Percentiles rank a stretch among this genome's conserved stretches.
phyloP scores from a whole-genome alignment of 2,797 vertebrate genomes.

The Geotrypetes seraphini region DNA sequence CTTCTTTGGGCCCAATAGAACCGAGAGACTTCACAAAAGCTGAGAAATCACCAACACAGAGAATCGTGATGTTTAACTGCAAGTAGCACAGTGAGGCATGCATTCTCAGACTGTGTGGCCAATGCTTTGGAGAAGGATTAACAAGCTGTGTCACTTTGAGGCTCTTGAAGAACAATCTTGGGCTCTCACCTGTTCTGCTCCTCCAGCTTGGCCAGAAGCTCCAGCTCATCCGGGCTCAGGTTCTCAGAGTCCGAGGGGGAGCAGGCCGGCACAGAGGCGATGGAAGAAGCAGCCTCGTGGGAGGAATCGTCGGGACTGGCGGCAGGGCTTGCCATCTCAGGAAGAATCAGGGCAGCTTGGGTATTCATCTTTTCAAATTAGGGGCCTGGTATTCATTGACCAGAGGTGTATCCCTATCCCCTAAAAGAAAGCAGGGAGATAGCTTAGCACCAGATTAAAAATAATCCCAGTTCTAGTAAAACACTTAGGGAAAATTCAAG shows the following conservation, averaged over 20 bases:
- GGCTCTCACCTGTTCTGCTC: constrained; percentile 84
- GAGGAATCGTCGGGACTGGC: constrained; percentile 87
- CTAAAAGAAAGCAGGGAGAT: not conserved
- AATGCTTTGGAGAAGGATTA: no score
- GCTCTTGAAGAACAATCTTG: no score
- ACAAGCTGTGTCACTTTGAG: no score
- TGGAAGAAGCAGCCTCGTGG: constrained; percentile 61
- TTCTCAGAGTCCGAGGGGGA: constrained; percentile 89
- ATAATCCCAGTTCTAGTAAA: not conserved
- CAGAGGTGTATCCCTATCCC: constrained; percentile 52
- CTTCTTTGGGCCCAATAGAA: no score
- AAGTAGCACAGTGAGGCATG: no score
- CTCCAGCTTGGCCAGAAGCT: constrained; percentile 88
- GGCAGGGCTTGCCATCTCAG: constrained; percentile 72
- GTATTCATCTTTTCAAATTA: constrained; percentile 48
- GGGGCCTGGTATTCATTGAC: constrained; percentile 52
- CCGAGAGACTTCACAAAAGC: no score
- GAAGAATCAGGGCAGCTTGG: constrained; percentile 49
- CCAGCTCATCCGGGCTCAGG: constrained; percentile 86
- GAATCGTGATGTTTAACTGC: no score
- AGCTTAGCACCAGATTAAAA: constrained; percentile 3
- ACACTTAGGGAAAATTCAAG: not conserved
- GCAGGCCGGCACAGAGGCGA: constrained; percentile 64
- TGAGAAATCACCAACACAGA: no score
- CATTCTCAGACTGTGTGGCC: no score